Evolutionary conservation across 2,888 invertebrate species (phyloP).

Genomic region (Baccha elongata): DNA sequence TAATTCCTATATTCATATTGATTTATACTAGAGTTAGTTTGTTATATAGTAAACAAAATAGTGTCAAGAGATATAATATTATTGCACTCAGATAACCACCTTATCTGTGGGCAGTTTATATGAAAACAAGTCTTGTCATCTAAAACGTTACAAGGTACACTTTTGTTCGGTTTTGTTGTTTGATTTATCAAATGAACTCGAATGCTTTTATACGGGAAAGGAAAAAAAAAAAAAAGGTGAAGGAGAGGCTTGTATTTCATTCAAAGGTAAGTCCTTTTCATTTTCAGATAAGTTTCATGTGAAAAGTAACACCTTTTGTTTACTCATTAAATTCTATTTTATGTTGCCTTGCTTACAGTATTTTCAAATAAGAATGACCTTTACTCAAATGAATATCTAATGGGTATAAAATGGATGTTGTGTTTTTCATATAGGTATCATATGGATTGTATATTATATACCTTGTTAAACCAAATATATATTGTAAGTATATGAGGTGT

Average conservation of each 20-base stretch:
- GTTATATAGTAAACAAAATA: slow-evolving; percentile 22
- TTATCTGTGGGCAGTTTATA: slow-evolving; percentile 44
- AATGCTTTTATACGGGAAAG: neutral
- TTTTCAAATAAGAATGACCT: too few relatives aligned
- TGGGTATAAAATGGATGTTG: too few relatives aligned
- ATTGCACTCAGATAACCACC: slow-evolving; percentile 40
- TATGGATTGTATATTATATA: too few relatives aligned
- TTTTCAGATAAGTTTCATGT: neutral
- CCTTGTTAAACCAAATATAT: too few relatives aligned
- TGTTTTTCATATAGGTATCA: too few relatives aligned
- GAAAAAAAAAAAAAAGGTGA: neutral
- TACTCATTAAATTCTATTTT: neutral
- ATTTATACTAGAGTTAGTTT: slow-evolving; percentile 21
- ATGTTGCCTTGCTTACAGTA: too few relatives aligned
- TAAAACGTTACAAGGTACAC: slow-evolving; percentile 3
- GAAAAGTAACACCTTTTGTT: slow-evolving; percentile 19
- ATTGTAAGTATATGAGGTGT: too few relatives aligned
- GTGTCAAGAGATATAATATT: slow-evolving; percentile 31
- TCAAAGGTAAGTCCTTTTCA: neutral
- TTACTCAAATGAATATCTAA: too few relatives aligned
- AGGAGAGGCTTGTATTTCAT: neutral
- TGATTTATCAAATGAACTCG: neutral
- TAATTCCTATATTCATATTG: slow-evolving; percentile 24
- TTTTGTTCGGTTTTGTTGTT: neutral
- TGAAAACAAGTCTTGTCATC: slow-evolving; percentile 18